Evolutionary conservation across 2,797 vertebrate genomes (phyloP).

Genomic region (Muraenolepis orangiensis): DNA sequence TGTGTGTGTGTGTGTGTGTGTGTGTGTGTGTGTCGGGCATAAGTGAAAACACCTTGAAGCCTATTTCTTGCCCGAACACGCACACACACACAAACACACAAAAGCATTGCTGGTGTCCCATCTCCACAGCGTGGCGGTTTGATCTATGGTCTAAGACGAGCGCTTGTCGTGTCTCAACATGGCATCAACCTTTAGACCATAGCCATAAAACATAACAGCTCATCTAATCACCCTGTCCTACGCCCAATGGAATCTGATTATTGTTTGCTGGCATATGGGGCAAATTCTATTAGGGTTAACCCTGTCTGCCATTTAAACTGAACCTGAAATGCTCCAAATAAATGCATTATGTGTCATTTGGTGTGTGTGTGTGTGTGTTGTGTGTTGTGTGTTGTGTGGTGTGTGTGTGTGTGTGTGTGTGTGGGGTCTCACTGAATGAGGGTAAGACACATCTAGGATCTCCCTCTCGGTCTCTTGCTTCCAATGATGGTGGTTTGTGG

Average conservation of each 20-base stretch:
- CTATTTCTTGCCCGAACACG: slow-evolving; percentile 12
- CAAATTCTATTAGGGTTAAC: slow-evolving; percentile 18
- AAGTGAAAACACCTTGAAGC: slow-evolving; percentile 40
- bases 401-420: not conserved
- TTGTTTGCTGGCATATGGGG: not conserved
- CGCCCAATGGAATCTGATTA: slow-evolving; percentile 22
- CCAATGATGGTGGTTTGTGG: not conserved
- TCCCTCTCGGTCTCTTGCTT: not conserved
- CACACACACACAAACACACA: slow-evolving; percentile 13
- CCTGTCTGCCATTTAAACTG: slow-evolving; percentile 4
- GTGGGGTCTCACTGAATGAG: not conserved
- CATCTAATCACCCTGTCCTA: slow-evolving; percentile 25
- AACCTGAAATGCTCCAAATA: slow-evolving; percentile 15
- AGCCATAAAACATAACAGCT: slow-evolving; percentile 6
- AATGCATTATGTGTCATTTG: not conserved
- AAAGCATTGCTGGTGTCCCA: slow-evolving; percentile 33
- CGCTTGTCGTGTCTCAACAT: slow-evolving; percentile 21
- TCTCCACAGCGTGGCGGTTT: slow-evolving; percentile 14
- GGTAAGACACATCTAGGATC: not conserved
- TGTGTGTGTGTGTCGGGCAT: slow-evolving; percentile 37
- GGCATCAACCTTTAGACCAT: slow-evolving; percentile 32
- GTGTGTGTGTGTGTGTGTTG: slow-evolving; percentile 16
- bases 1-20: slow-evolving; percentile 12
- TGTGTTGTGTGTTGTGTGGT: too few relatives aligned
- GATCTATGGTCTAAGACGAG: slow-evolving; percentile 26